Evolutionary conservation across 2,888 invertebrate species (phyloP).

Genomic region (Apotomis betuletana): DNA sequence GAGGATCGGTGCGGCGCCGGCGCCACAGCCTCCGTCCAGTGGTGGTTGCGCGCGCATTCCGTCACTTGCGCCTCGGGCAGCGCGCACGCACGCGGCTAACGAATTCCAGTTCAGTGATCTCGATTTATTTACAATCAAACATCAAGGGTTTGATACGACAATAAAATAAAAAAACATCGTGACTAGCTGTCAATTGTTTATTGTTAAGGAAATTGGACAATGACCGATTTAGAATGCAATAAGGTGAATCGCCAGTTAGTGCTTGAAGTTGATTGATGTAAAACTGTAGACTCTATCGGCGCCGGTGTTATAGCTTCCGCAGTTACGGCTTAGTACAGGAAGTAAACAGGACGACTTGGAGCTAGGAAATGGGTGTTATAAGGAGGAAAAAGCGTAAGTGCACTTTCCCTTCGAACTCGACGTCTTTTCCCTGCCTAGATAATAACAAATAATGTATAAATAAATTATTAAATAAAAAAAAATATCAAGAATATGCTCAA

Average conservation of each 20-base stretch:
- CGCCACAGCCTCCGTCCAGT: constrained; percentile 75
- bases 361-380: constrained; percentile 77
- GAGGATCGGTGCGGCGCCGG: constrained; percentile 68
- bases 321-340: constrained; percentile 57
- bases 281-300: constrained; percentile 58
- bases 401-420: constrained; percentile 55
- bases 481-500: no score
- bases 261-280: constrained; percentile 66
- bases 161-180: not conserved
- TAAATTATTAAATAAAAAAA: not conserved
- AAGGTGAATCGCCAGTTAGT: constrained; percentile 64
- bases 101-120: constrained; percentile 41
- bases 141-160: not conserved
- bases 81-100: constrained; percentile 67
- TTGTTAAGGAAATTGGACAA: constrained; percentile 61
- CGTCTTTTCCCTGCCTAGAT: not conserved
- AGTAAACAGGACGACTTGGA: constrained; percentile 58
- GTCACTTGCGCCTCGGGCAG: constrained; percentile 75
- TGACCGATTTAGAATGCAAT: constrained; percentile 74
- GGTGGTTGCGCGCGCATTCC: constrained; percentile 76
- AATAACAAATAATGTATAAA: no score
- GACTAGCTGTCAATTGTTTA: constrained; percentile 21
- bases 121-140: constrained; percentile 18
- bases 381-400: constrained; percentile 81
- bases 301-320: constrained; percentile 58